Base-by-base conservation (phyloP, 92 coral and sea anemone genomes). In the Zoanthus gigantus region DNA sequence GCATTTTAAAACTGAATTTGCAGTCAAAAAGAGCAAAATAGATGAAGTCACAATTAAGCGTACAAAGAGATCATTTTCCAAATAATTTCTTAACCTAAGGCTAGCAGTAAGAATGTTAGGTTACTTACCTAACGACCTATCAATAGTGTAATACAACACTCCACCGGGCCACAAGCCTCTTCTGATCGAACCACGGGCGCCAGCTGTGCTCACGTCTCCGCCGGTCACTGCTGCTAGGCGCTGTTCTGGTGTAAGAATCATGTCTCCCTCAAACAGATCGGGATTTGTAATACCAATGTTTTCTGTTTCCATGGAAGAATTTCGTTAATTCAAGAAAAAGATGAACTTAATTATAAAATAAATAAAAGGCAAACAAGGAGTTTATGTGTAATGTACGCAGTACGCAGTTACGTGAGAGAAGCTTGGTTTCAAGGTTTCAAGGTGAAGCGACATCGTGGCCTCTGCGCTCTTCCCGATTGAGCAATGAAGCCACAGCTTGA, bases 151-250 rank as follows among this genome's bases (percentile, higher is more conserved):
- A 23, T 73, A 83, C 89, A 95, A 48, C 29, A 93, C 91, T 28
- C 98, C 98, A 11, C 89, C 83, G 56, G 83, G 89, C 98, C 98
- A 95, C 50, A 92, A 66, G 45, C 96, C 91, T 47, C 58, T 89
- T 63, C 65, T 93, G 84, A 95, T 93, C 37, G 94, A 56, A 32
- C 96, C 96, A 46, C 98, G 88, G n/a, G 90, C 85, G 0, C 85
- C 75, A 12, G 92, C 83, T 77, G 9, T 37, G 72, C 84, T 68
- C 50, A 90, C 89, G 83, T 78, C 92, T 44, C 92, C 84, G 7
- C 89, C 92, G 45, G 71, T 72, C 63, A 76, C 31, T 50, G 92
- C 92, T 15, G 82, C 74, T 58, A 58, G 50, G 45, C 60, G 50
- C 66, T 82, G 77, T 23, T 48, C 65, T 16, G 92, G 85, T 0